Base-by-base conservation (phyloP, 1,140 invertebrate genomes). In the Chymomyza costata region DNA sequence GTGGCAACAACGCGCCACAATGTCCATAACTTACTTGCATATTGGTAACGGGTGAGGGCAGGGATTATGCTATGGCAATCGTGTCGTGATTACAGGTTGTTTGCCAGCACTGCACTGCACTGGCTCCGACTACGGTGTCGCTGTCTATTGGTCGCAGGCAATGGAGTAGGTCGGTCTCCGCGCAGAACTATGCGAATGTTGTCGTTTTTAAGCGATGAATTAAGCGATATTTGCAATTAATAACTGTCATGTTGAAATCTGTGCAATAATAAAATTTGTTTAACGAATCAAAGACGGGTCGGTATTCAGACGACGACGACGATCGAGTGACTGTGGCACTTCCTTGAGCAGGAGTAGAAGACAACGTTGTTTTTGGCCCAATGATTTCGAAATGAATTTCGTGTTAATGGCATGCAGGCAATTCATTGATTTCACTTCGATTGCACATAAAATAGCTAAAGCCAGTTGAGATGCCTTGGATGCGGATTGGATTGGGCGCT, bases 211-310 rank as follows among this genome's bases (percentile, higher is more conserved):
- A 76, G 76, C 76, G 78, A 82, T 82, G 78, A 82, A 82, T 82
- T 82, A 82, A 82, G 78, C 76, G 78, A 82, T 82, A 82, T 82
- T 82, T 82, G 78, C 78, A 82, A 82, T 82, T 82, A 82, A 82
- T 82, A 82, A 82, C 78, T 82, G 78, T 82, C 78, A 82, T 71
- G 78, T 60, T 76, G 60, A 76, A 82, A 82, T 82, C 78, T 82
- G 65, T 63, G 54, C 65, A 73, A 80, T 73, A 73, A 80, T 73
- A 80, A 80, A 80, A 80, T 80, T 80, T 80, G 74, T 68, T 80
- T 68, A 81, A 80, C 73, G 70, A 81, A 80, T 80, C 67, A 73
- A 80, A 80, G 67, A 47, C 35, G 19, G 38, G 30, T 39, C 25
- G n/a, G 21, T 17, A 32, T n/a, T 15, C 15, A 1, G 13, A 48